A percentile compares a stretch with the other conserved stretches of the same genome.
Conservation (phyloP, 2,113 vertebrate genomes). For the Theristicus caerulescens region DNA sequence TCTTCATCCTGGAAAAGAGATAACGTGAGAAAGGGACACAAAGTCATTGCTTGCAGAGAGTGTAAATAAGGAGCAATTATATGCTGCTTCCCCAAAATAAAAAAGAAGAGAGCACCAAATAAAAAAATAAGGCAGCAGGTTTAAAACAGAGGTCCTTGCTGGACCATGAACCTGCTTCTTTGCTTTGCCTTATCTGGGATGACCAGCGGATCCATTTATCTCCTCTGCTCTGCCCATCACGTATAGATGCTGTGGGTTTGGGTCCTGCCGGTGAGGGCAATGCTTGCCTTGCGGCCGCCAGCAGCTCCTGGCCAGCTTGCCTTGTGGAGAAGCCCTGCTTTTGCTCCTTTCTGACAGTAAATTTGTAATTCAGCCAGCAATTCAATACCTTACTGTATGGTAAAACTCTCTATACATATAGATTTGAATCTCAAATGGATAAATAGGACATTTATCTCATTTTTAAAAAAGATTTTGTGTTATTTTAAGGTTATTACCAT, state of each 20-base stretch:
- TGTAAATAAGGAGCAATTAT: neutral
- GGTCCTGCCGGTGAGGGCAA: neutral
- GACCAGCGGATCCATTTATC: neutral
- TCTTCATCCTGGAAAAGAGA: neutral
- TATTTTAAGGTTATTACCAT: neutral
- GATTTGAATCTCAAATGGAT: neutral
- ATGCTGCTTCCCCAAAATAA: neutral
- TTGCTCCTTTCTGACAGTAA: neutral
- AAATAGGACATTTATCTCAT: neutral
- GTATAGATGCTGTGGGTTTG: neutral
- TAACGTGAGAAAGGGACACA: neutral
- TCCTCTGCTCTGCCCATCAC: neutral
- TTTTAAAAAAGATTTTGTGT: neutral
- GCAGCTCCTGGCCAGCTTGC: neutral
- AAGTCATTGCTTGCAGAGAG: neutral
- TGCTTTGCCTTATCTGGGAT: neutral
- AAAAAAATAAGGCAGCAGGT: neutral
- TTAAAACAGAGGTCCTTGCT: neutral
- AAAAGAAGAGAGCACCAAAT: neutral
- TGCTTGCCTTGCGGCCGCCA: fast-evolving
- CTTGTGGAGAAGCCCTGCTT: neutral
- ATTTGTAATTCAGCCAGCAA: neutral
- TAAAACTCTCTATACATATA: neutral
- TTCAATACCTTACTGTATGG: neutral
- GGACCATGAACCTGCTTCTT: neutral